Percentiles rank a stretch among this genome's conserved stretches.
phyloP scores from a whole-genome alignment of 2,113 vertebrate species.

The Ovibos moschatus region DNA sequence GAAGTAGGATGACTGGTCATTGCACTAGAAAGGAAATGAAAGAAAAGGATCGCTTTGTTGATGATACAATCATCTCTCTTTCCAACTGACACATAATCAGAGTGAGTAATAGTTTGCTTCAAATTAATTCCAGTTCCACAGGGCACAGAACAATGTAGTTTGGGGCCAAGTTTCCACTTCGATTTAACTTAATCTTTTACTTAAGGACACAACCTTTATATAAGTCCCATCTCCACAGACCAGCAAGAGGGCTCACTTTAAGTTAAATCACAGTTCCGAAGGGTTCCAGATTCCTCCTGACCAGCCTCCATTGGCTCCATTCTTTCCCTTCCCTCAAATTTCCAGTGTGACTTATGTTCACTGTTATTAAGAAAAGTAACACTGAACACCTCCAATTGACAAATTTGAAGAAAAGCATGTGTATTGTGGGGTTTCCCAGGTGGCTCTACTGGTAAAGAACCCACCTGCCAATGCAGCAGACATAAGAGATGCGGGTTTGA shows the following conservation, averaged over 20 bases:
- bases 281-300: not conserved
- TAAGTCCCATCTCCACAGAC: not conserved
- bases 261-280: not conserved
- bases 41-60: not conserved
- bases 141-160: not conserved
- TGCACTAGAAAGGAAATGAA: not conserved
- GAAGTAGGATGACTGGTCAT: not conserved
- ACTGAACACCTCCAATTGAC: not conserved
- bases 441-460: not conserved
- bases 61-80: not conserved
- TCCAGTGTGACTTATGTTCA: not conserved
- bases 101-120: slow-evolving; percentile 34
- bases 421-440: not conserved
- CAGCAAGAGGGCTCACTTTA: not conserved
- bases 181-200: slow-evolving; percentile 38
- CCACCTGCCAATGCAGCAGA: not conserved
- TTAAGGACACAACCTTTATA: slow-evolving; percentile 18
- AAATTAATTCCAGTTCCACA: slow-evolving; percentile 43
- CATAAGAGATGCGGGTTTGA: not conserved
- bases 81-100: not conserved
- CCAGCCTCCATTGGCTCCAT: not conserved
- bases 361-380: not conserved
- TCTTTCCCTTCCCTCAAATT: not conserved
- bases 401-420: not conserved
- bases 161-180: slow-evolving; percentile 53